These are phyloP conservation scores for Procavia capensis DNA, from an alignment of 2,113 vertebrate species.

Conservation along the genomic window DNA sequence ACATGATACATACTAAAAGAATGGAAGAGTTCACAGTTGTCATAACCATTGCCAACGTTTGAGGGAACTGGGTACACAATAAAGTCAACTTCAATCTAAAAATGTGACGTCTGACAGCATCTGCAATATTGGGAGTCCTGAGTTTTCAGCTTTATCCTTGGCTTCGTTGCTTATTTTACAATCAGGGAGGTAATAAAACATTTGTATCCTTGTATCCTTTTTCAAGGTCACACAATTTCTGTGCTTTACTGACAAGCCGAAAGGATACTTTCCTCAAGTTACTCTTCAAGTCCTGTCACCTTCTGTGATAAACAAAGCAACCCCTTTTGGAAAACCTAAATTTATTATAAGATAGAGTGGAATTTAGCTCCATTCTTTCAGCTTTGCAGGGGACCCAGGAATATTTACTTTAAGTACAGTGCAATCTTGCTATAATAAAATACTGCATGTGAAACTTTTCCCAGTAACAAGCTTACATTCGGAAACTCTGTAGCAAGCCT, in stretches of 20 bases:
- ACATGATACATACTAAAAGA: not conserved
- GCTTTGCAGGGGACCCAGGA: conserved; percentile 64
- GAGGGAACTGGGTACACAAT: not conserved
- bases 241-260: conserved; percentile 46
- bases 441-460: conserved; percentile 70
- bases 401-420: conserved; percentile 77
- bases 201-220: not conserved
- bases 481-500: conserved; percentile 64
- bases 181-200: not conserved
- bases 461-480: conserved; percentile 72
- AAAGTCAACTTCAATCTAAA: conserved; percentile 23
- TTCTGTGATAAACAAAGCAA: conserved; percentile 69
- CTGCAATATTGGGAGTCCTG: not conserved
- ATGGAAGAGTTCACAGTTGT: not conserved
- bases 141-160: not conserved
- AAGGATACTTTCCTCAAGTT: conserved; percentile 39
- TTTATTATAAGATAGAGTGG: conserved; percentile 70
- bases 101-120: not conserved
- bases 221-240: not conserved
- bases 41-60: not conserved
- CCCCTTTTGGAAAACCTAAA: conserved; percentile 36
- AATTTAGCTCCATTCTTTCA: conserved; percentile 63
- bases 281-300: not conserved
- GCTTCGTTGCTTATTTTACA: conserved; percentile 23
- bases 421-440: conserved; percentile 70